phyloP scores from a whole-genome alignment of 1,140 invertebrate genomes.

The Zelostemma sp. region DNA sequence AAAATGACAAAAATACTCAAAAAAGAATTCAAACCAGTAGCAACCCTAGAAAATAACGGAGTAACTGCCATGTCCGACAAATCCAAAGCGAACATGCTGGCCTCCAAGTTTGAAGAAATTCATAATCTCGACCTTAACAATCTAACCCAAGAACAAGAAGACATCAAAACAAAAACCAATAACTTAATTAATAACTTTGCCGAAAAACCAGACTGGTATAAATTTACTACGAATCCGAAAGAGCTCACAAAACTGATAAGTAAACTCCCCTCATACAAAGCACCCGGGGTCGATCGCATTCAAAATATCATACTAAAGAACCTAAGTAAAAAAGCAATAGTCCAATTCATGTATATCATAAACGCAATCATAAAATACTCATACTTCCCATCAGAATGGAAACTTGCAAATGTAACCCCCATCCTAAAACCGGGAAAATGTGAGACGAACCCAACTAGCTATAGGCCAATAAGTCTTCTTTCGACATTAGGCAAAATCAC shows the following conservation, averaged over 20 bases:
- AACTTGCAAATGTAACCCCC: slow-evolving; percentile 49
- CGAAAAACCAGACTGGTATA: slow-evolving; percentile 14
- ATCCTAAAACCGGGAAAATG: slow-evolving; percentile 55
- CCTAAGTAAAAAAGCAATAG: slow-evolving; percentile 13
- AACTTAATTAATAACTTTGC: slow-evolving; percentile 4
- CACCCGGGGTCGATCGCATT: slow-evolving; percentile 49
- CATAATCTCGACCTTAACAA: slow-evolving; percentile 41
- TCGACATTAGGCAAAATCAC: slow-evolving; percentile 48
- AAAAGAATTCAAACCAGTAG: slow-evolving; percentile 23
- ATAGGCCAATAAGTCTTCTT: slow-evolving; percentile 60
- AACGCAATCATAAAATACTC: slow-evolving; percentile 46
- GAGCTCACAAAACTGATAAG: slow-evolving; percentile 33
- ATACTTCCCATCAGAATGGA: slow-evolving; percentile 53
- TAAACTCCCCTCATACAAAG: slow-evolving; percentile 44
- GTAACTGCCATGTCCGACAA: slow-evolving; percentile 26
- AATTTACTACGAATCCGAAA: slow-evolving; percentile 16
- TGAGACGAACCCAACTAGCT: slow-evolving; percentile 37
- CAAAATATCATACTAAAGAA: slow-evolving; percentile 26
- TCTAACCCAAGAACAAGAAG: slow-evolving; percentile 32
- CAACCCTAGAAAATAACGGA: slow-evolving; percentile 18
- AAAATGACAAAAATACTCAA: slow-evolving; percentile 44
- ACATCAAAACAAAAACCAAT: slow-evolving; percentile 18
- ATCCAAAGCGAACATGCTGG: slow-evolving; percentile 49
- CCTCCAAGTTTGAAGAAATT: slow-evolving; percentile 41
- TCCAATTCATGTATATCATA: slow-evolving; percentile 47